Evolutionary conservation across 2,113 vertebrate species (phyloP).

Genomic region (Microtus pennsylvanicus): DNA sequence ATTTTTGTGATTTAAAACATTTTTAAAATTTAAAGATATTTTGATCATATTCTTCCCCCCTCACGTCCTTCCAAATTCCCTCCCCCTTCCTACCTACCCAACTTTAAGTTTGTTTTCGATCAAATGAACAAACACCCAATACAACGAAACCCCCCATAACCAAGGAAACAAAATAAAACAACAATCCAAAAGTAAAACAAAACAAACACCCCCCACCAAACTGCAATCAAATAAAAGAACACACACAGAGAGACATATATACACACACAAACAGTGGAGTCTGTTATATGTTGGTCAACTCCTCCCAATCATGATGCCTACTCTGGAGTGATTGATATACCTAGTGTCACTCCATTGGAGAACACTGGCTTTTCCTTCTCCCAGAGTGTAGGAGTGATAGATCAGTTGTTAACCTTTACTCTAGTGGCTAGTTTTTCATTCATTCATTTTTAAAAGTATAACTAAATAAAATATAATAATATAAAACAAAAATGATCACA

Average conservation of each 20-base stretch:
- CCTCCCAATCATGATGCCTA: not conserved
- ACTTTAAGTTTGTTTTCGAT: not conserved
- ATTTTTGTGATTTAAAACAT: not conserved
- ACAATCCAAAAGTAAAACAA: not conserved
- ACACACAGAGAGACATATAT: not conserved
- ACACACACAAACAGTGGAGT: not conserved
- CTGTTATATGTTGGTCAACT: not conserved
- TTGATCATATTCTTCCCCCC: not conserved
- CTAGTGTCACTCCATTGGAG: not conserved
- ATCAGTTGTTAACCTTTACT: not conserved
- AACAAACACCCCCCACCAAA: not conserved
- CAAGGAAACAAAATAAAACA: not conserved
- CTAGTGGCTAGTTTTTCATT: not conserved
- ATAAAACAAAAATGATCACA: not conserved
- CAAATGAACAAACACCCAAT: not conserved
- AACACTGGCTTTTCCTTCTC: not conserved
- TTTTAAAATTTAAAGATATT: not conserved
- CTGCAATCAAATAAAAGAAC: not conserved
- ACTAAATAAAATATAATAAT: not conserved
- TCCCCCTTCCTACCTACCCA: not conserved
- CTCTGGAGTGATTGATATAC: no score
- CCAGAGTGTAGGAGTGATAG: not conserved
- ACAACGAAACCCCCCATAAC: not conserved
- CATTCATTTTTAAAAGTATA: not conserved
- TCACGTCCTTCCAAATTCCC: not conserved